Percentiles rank a stretch among this genome's conserved stretches.
Evolutionary conservation across 2,888 invertebrate genomes (phyloP).

Genomic region (Drosophila rubida): DNA sequence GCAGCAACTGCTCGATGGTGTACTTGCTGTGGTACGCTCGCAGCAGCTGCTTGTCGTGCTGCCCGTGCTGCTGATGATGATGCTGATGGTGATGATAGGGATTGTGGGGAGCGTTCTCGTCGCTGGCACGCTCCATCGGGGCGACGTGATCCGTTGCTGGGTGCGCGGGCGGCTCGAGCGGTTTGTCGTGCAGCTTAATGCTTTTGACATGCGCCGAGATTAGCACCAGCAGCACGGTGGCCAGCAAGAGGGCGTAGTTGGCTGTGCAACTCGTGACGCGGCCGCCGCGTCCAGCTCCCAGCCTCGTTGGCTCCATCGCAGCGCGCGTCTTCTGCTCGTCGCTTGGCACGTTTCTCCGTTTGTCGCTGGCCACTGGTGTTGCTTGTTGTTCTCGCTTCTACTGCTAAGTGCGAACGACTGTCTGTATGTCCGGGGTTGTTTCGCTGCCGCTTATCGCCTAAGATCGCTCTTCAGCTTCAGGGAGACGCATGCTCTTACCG

Average conservation of each 20-base stretch:
- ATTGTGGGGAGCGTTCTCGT: conserved; percentile 19
- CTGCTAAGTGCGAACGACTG: conserved; percentile 13
- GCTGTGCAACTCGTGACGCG: conserved; percentile 60
- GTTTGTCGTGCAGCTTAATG: conserved; percentile 66
- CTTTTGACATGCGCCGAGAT: conserved; percentile 81
- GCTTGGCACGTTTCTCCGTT: conserved; percentile 30
- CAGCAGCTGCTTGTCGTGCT: conserved; percentile 34
- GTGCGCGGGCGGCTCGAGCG: background rate
- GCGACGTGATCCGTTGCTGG: conserved; percentile 27
- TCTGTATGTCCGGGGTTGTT: conserved; percentile 9
- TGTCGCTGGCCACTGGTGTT: conserved; percentile 16
- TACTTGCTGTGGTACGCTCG: conserved; percentile 85
- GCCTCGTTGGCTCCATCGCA: conserved; percentile 38
- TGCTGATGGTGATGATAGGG: conserved; percentile 18
- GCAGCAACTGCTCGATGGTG: conserved; percentile 89
- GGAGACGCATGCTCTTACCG: conserved; percentile 55
- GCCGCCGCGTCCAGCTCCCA: conserved; percentile 33
- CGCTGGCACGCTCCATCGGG: conserved; percentile 26
- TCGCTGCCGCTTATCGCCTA: conserved; percentile 44
- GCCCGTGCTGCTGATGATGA: conserved; percentile 35
- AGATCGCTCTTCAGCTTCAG: conserved; percentile 29
- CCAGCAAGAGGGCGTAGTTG: conserved; percentile 76
- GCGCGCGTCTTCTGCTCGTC: conserved; percentile 7
- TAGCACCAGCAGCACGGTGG: conserved; percentile 74
- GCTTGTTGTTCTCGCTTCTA: conserved; percentile 8